Evolutionary conservation across 64 coral and sea anemone species (phyloP).

Genomic region (Actinia tenebrosa): DNA sequence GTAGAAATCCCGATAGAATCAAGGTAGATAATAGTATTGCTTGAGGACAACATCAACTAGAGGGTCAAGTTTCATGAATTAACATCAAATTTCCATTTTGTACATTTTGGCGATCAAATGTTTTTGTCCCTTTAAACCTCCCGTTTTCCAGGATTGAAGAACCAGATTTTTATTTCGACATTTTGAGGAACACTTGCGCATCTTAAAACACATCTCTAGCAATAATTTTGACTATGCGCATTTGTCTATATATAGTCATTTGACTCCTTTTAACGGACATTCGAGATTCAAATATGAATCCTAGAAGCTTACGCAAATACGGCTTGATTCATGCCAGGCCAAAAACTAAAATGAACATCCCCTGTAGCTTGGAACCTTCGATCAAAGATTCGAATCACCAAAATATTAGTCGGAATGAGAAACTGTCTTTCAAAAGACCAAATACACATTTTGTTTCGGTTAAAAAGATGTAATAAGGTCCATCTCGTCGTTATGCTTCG

Average conservation of each 20-base stretch:
- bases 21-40: background rate
- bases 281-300: slow-evolving; percentile 83
- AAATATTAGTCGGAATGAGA: background rate
- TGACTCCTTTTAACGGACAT: slow-evolving; percentile 81
- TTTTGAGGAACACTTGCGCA: background rate
- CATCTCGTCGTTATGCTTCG: slow-evolving; percentile 25
- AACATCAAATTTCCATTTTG: slow-evolving; percentile 64
- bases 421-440: background rate
- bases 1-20: background rate
- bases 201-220: slow-evolving; percentile 24
- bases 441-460: background rate
- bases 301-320: slow-evolving; percentile 9
- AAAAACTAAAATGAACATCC: slow-evolving; percentile 4
- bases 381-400: background rate
- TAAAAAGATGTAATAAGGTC: background rate
- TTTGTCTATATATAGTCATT: slow-evolving; percentile 72
- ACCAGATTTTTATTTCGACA: background rate
- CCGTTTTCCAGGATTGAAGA: background rate
- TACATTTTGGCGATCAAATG: slow-evolving; percentile 30
- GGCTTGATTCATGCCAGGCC: slow-evolving; percentile 6
- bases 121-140: background rate
- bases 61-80: slow-evolving; percentile 61
- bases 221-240: slow-evolving; percentile 28
- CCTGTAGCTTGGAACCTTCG: background rate
- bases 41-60: slow-evolving; percentile 6